Evolutionary conservation across 2,797 vertebrate genomes (phyloP).

Genomic region (Cercopithecus mitis): DNA sequence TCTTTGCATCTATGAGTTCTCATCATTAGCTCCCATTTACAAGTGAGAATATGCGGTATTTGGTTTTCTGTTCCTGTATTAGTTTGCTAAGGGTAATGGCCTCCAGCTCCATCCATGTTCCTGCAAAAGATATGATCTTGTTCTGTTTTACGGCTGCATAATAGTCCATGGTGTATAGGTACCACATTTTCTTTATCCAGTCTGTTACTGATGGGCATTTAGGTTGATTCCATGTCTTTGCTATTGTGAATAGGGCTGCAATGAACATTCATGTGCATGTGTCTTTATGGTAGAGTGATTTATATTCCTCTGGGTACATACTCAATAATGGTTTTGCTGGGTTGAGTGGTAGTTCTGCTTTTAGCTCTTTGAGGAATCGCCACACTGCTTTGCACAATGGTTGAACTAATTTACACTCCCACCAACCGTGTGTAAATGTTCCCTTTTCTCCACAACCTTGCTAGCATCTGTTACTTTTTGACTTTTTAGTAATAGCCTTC

Average conservation of each 20-base stretch:
- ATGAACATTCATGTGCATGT: background rate
- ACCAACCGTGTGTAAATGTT: background rate
- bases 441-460: background rate
- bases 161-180: background rate
- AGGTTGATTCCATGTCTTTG: background rate
- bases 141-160: background rate
- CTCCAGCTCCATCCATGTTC: background rate
- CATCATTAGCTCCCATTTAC: background rate
- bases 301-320: background rate
- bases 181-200: background rate
- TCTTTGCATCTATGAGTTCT: background rate
- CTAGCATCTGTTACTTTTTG: background rate
- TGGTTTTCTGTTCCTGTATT: background rate
- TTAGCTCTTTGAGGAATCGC: background rate
- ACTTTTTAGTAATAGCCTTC: background rate
- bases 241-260: background rate
- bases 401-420: background rate
- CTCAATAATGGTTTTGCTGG: background rate
- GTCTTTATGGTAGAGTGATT: background rate
- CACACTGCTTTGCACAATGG: background rate
- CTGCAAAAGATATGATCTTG: background rate
- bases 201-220: background rate
- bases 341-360: background rate
- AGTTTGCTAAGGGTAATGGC: background rate
- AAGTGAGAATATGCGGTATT: background rate